Conservation (phyloP, 2,113 vertebrate genomes). For the Entomyzon cyanotis region DNA sequence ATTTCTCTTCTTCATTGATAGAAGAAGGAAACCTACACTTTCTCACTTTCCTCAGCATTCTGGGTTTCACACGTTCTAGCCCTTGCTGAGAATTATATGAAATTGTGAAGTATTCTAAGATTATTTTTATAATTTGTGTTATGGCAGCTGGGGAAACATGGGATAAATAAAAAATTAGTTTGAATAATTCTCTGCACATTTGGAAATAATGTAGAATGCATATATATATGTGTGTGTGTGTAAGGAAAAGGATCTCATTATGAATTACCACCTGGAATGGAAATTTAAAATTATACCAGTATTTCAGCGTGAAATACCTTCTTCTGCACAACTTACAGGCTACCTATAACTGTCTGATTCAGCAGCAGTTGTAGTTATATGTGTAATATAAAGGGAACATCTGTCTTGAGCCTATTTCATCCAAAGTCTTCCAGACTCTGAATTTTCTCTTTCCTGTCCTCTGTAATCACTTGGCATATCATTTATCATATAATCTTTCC, state of each 20-base stretch:
- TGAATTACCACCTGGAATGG: neutral
- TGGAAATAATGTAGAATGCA: neutral
- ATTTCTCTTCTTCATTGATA: neutral
- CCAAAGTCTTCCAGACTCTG: neutral
- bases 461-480: neutral
- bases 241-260: neutral
- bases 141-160: neutral
- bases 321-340: neutral
- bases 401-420: neutral
- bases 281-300: neutral
- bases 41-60: neutral
- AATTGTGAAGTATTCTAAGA: neutral
- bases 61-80: neutral
- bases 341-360: neutral
- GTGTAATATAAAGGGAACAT: neutral
- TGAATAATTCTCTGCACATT: neutral
- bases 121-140: neutral
- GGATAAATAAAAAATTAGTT: constrained; percentile 15
- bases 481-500: neutral
- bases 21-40: neutral
- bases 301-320: neutral
- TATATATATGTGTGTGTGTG: neutral
- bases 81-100: neutral
- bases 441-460: neutral
- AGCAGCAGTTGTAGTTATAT: neutral